phyloP scores from a whole-genome alignment of 2,797 vertebrate species.

The Synanceia verrucosa region DNA sequence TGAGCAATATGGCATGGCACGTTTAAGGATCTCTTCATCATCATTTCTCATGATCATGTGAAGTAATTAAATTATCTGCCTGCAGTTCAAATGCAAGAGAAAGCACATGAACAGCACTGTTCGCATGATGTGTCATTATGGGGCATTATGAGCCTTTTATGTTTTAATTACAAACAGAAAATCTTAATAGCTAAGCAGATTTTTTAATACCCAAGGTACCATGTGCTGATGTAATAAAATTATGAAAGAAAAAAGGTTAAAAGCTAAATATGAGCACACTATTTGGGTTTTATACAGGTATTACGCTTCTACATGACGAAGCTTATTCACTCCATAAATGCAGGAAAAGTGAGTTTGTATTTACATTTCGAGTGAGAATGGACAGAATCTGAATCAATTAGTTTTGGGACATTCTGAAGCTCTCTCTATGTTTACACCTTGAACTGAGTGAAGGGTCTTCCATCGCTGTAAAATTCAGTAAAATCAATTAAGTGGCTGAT shows the following conservation, averaged over 20 bases:
- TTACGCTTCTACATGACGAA: neutral
- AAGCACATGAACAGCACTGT: neutral
- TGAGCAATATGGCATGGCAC: neutral
- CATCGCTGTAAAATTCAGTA: neutral
- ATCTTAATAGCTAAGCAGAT: neutral
- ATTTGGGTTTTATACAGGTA: neutral
- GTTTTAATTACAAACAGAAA: neutral
- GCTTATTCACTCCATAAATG: neutral
- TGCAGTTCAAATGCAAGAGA: neutral
- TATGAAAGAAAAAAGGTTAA: neutral
- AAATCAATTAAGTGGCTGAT: neutral
- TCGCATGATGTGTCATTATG: neutral
- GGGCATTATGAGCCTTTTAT: neutral
- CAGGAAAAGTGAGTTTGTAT: neutral
- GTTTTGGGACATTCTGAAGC: neutral
- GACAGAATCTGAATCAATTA: neutral
- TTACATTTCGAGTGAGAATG: neutral
- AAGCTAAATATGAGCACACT: neutral
- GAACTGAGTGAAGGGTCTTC: neutral
- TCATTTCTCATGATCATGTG: slow-evolving; percentile 16
- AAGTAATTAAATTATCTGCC: slow-evolving; percentile 24
- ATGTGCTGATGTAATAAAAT: neutral
- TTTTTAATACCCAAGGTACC: neutral
- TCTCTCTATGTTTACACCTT: neutral
- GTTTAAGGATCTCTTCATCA: slow-evolving; percentile 28